Percentiles rank a stretch among this genome's conserved stretches.
phyloP scores from a whole-genome alignment of 2,113 vertebrate genomes.

The Philantomba maxwellii region DNA sequence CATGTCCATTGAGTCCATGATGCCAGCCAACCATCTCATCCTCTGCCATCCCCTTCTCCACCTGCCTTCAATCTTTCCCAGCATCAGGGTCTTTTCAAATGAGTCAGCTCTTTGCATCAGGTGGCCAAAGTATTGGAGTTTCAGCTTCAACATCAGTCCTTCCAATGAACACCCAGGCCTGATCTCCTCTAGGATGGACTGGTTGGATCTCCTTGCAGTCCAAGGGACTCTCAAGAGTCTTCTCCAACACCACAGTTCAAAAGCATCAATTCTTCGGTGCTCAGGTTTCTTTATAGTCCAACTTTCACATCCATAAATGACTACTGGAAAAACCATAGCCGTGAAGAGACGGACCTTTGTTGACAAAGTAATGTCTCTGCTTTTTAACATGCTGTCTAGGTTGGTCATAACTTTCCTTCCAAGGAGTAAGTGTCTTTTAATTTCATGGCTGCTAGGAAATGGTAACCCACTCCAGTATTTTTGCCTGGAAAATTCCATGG shows the following conservation, averaged over 20 bases:
- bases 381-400: neutral
- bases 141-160: neutral
- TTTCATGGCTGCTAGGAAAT: neutral
- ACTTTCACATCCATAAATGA: neutral
- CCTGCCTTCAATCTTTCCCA: neutral
- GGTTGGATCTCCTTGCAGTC: neutral
- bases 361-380: neutral
- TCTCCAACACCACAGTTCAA: neutral
- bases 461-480: neutral
- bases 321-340: neutral
- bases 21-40: neutral
- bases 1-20: neutral
- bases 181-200: neutral
- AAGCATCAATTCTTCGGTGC: fast-evolving
- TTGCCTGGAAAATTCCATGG: neutral
- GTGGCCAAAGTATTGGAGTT: neutral
- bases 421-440: neutral
- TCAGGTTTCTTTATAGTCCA: neutral
- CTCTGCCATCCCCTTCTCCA: neutral
- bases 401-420: neutral
- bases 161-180: neutral
- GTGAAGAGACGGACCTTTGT: fast-evolving
- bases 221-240: neutral
- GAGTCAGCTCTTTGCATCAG: neutral
- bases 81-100: neutral